phyloP scores from a whole-genome alignment of 2,888 invertebrate genomes.

The Spodoptera picta region DNA sequence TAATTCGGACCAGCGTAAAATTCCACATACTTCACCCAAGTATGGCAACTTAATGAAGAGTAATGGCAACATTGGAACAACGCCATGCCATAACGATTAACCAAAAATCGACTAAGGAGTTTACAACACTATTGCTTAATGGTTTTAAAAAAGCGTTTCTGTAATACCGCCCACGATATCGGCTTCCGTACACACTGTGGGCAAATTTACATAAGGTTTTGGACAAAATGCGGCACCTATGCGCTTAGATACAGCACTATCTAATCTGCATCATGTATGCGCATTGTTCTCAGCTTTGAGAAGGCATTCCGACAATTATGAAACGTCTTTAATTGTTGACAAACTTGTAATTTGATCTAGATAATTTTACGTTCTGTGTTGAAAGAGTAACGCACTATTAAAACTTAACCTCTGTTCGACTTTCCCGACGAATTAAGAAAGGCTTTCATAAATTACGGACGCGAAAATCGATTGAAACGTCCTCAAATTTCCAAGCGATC shows the following conservation, averaged over 20 bases:
- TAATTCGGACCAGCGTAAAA: slow-evolving; percentile 1
- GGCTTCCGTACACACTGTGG: slow-evolving; percentile 51
- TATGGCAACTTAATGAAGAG: slow-evolving; percentile 32
- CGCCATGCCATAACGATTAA: slow-evolving; percentile 17
- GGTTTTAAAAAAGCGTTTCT: slow-evolving; percentile 21
- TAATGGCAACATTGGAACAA: slow-evolving; percentile 22
- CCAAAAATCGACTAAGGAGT: slow-evolving; percentile 37
- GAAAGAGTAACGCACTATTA: not conserved
- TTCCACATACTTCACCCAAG: not conserved
- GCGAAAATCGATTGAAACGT: too few species aligned
- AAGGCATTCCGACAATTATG: slow-evolving; percentile 42
- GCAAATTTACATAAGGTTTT: slow-evolving; percentile 53
- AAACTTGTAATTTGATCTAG: slow-evolving; percentile 28
- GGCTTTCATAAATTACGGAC: too few species aligned
- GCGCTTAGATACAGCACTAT: slow-evolving; percentile 45
- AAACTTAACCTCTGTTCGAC: too few species aligned
- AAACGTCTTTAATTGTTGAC: slow-evolving; percentile 43
- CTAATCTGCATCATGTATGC: slow-evolving; percentile 53
- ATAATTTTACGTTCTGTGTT: slow-evolving; percentile 26
- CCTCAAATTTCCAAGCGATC: too few species aligned
- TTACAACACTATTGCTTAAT: slow-evolving; percentile 41
- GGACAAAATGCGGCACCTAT: slow-evolving; percentile 47
- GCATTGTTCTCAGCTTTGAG: slow-evolving; percentile 44
- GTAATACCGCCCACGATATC: slow-evolving; percentile 43
- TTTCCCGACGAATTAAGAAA: too few species aligned